These are phyloP conservation scores for Ageneiosus marmoratus DNA, from an alignment of 2,113 vertebrate genomes.

Conservation along the genomic window DNA sequence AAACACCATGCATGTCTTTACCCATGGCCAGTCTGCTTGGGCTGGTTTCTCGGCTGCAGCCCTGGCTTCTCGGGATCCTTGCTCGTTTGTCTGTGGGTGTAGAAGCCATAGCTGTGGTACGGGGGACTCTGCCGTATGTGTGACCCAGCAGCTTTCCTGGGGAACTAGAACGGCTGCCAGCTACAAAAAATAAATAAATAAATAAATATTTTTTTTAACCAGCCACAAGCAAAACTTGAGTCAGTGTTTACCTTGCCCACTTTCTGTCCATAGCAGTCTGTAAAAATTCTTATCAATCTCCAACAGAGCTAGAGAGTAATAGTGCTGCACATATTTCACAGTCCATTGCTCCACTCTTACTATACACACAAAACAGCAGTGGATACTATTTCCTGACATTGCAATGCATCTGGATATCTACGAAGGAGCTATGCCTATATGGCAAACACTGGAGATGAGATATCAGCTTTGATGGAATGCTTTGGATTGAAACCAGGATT, in stretches of 20 bases:
- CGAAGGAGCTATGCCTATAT: not conserved
- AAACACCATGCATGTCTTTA: conserved; percentile 67
- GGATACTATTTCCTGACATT: not conserved
- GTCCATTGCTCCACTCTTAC: not conserved
- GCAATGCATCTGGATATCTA: not conserved
- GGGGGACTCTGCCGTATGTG: conserved; percentile 80
- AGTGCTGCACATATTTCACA: not conserved
- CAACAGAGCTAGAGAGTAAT: not conserved
- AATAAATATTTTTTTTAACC: too few relatives aligned
- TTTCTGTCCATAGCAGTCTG: not conserved
- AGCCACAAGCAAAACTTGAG: not conserved
- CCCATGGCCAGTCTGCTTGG: conserved; percentile 91
- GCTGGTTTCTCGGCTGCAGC: conserved; percentile 96
- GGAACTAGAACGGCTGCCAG: conserved; percentile 94
- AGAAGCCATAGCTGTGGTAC: conserved; percentile 73
- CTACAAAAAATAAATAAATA: conserved; percentile 66
- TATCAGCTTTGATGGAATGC: conserved; percentile 29
- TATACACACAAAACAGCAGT: not conserved
- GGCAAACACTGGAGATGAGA: not conserved
- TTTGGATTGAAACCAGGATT: conserved; percentile 25
- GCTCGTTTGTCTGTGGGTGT: conserved; percentile 85
- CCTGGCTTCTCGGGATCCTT: conserved; percentile 94
- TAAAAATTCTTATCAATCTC: not conserved
- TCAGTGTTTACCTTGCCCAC: conserved; percentile 25
- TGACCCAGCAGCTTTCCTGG: conserved; percentile 91